Conservation (phyloP, 2,888 invertebrate species). For the Leptopilina drosophilae region DNA sequence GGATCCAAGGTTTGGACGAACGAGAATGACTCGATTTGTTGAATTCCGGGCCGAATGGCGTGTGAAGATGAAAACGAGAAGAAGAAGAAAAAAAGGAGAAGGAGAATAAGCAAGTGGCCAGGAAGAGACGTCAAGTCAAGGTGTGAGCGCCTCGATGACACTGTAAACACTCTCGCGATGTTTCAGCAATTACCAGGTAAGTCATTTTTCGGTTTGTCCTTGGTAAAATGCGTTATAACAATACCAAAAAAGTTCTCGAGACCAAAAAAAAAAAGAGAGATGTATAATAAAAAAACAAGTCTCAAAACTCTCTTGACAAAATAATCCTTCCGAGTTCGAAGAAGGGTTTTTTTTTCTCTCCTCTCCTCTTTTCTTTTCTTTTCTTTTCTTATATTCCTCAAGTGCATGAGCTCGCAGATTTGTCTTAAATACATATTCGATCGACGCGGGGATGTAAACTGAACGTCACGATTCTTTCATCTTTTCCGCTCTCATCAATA, state of each 20-base stretch:
- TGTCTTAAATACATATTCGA: background rate
- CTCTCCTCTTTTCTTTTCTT: too few relatives aligned
- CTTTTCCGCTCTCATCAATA: background rate
- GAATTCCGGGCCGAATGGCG: conserved; percentile 23
- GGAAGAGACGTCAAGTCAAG: conserved; percentile 44
- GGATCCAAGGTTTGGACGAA: background rate
- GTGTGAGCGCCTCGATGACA: conserved; percentile 67
- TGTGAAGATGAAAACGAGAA: conserved; percentile 32
- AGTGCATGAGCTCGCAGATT: conserved; percentile 37
- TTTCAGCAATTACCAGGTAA: conserved; percentile 71
- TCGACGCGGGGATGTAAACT: background rate
- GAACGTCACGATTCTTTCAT: too few relatives aligned
- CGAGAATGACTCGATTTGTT: conserved; percentile 26
- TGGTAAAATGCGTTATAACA: conserved; percentile 66
- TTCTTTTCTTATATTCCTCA: too few relatives aligned
- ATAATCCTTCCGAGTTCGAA: conserved; percentile 13
- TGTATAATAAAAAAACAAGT: background rate
- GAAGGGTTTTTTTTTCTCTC: background rate
- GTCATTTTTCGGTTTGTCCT: conserved; percentile 63
- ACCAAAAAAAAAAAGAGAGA: background rate
- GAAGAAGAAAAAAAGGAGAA: background rate
- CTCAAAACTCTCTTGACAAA: conserved; percentile 5
- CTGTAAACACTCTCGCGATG: conserved; percentile 70
- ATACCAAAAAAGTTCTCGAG: conserved; percentile 51
- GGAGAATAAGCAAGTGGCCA: conserved; percentile 11